Percentiles rank a stretch among this genome's conserved stretches.
Evolutionary conservation across 2,888 invertebrate genomes (phyloP).

Genomic region (Dasysyrphus tricinctus): DNA sequence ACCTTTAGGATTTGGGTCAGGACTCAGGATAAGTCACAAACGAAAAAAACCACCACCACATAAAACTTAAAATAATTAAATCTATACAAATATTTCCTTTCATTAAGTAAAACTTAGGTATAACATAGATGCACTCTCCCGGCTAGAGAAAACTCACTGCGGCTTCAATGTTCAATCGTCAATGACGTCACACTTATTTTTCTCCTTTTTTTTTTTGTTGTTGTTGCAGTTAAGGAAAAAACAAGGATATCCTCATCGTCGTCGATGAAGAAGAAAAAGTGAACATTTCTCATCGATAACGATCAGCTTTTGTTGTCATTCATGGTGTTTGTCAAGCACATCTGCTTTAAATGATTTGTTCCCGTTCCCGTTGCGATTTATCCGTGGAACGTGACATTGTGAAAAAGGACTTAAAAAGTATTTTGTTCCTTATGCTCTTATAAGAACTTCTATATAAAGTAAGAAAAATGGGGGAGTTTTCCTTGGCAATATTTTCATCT

Average conservation of each 20-base stretch:
- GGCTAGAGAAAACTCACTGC: background rate
- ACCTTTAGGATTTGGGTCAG: too few relatives aligned
- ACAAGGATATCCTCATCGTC: slow-evolving; percentile 8
- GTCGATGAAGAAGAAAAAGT: slow-evolving; percentile 15
- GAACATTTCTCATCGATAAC: slow-evolving; percentile 66
- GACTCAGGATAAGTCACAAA: too few relatives aligned
- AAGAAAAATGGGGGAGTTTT: slow-evolving; percentile 64
- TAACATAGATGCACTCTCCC: background rate
- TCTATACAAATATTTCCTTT: background rate
- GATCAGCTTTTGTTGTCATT: slow-evolving; percentile 71
- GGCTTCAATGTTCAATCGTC: slow-evolving; percentile 2
- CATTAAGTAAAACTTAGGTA: background rate
- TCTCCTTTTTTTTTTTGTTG: too few relatives aligned
- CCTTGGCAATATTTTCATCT: slow-evolving; percentile 62
- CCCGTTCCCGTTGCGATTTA: slow-evolving; percentile 66
- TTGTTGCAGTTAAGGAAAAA: background rate
- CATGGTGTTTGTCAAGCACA: slow-evolving; percentile 73
- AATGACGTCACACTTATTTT: background rate
- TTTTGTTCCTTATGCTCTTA: slow-evolving; percentile 64
- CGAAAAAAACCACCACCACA: too few relatives aligned
- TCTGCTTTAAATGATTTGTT: slow-evolving; percentile 73
- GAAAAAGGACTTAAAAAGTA: slow-evolving; percentile 72
- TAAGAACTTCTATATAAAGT: slow-evolving; percentile 66
- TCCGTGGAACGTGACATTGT: slow-evolving; percentile 70
- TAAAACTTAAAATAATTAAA: background rate